Percentiles rank a stretch among this genome's conserved stretches.
phyloP scores from a whole-genome alignment of 2,888 invertebrate species.

The Maniola hyperantus region DNA sequence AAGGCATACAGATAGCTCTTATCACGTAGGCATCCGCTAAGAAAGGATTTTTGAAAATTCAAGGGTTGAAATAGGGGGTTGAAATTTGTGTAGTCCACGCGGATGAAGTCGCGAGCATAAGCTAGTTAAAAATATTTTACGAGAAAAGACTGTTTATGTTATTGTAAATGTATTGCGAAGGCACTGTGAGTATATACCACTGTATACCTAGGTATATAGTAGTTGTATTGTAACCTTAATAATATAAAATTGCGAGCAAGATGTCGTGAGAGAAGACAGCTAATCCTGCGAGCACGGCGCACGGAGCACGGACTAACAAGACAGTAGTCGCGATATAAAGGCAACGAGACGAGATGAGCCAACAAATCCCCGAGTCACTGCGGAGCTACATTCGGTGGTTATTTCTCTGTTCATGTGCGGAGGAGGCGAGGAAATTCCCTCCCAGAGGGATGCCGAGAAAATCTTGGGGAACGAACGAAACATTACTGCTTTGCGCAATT shows the following conservation, averaged over 20 bases:
- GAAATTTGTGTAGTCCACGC: no score
- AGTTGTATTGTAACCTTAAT: no score
- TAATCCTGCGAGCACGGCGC: not conserved
- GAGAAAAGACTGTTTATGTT: no score
- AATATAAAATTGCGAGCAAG: not conserved
- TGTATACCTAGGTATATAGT: no score
- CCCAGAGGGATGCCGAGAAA: conserved; percentile 1
- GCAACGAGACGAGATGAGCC: conserved; percentile 22
- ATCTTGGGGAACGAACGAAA: conserved; percentile 4
- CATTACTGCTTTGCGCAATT: conserved; percentile 8
- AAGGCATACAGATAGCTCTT: no score
- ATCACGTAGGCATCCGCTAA: no score
- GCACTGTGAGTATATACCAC: no score
- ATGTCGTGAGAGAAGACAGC: not conserved
- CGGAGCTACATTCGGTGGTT: not conserved
- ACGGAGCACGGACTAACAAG: not conserved
- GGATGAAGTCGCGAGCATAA: no score
- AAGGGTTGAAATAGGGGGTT: no score
- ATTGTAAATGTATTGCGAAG: no score
- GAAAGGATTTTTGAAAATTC: no score
- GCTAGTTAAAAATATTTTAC: no score
- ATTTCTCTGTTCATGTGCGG: not conserved
- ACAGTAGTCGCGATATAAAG: not conserved
- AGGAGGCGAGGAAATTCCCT: conserved; percentile 8
- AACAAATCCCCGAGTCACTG: conserved; percentile 15